phyloP scores from a whole-genome alignment of 2,113 vertebrate genomes.

The Plecotus auritus region DNA sequence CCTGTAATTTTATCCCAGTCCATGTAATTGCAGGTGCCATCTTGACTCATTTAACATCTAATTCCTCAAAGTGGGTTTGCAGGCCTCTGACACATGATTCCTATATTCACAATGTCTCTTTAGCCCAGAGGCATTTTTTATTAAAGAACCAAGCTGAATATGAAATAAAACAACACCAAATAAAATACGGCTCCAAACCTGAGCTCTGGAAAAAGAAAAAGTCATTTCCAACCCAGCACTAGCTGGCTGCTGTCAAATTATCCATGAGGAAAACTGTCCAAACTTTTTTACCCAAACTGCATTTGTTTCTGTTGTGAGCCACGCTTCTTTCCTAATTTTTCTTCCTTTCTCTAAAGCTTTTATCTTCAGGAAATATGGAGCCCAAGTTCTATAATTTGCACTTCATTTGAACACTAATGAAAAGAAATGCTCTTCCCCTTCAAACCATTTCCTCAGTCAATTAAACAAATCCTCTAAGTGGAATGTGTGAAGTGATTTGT shows the following conservation, averaged over 20 bases:
- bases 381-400: conserved; percentile 78
- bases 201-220: background rate
- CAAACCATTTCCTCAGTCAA: conserved; percentile 83
- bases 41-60: conserved; percentile 57
- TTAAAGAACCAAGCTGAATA: conserved; percentile 35
- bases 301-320: conserved; percentile 76
- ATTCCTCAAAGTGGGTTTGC: conserved; percentile 57
- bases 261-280: conserved; percentile 76
- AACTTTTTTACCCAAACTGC: conserved; percentile 60
- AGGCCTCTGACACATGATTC: conserved; percentile 40
- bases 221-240: conserved; percentile 36
- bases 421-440: conserved; percentile 82
- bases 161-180: conserved; percentile 53
- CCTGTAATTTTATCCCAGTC: conserved; percentile 59
- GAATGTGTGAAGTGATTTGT: conserved; percentile 77
- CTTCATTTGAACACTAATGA: conserved; percentile 82
- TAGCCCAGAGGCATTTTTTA: conserved; percentile 31
- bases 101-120: background rate
- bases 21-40: conserved; percentile 56
- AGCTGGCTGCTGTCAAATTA: conserved; percentile 67
- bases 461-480: conserved; percentile 84
- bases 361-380: conserved; percentile 80
- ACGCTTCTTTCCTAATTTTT: conserved; percentile 69
- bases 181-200: conserved; percentile 44
- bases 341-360: conserved; percentile 70